Base-by-base conservation (phyloP, 1,140 invertebrate genomes). In the Parapsyche elsis region DNA sequence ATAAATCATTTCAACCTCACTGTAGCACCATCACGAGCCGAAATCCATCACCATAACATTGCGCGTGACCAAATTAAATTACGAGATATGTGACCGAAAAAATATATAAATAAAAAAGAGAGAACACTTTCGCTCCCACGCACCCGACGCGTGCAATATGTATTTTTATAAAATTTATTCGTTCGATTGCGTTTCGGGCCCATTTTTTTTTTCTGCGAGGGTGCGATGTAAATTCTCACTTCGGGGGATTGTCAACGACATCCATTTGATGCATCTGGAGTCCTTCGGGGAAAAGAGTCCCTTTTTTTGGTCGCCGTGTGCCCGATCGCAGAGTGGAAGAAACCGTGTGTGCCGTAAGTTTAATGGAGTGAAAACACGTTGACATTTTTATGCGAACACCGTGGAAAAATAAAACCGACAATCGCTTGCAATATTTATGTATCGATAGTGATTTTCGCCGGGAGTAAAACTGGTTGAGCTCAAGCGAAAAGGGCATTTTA, bases 391-490 rank as follows among this genome's bases (percentile, higher is more conserved):
- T 76, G 73, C 38, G 77, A 79, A 59, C 71, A 23, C 30, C 21
- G 71, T 49, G 73, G 78, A 64, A 67, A 78, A 79, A 78, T 38
- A 75, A 81, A 81, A 78, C 73, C 76, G 59, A 81, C 70, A 77
- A 81, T 78, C 75, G 71, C 80, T 44, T 76, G 78, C 57, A 76
- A 81, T 81, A 81, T 81, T 81, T 81, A 81, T 79, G 71, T 79
- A 79, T 78, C 70, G 44, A 81, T 74, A 81, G 76, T 81, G 80
- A 79, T 75, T 81, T 53, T 53, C 10, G 49, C 49, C 49, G 49
- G 16, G 16, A 14, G 1, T 16, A 5, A 53, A 16, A 14, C 4
- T 53, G 49, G 49, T 53, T 5, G 2, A 16, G 49, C 2, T 4
- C 1, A 16, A 16, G 2, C 12, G 49, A 53, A 53, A 53, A 53